Percentiles rank a stretch among this genome's conserved stretches.
Conservation (phyloP, 1,140 invertebrate genomes). For the Heliconius congener region DNA sequence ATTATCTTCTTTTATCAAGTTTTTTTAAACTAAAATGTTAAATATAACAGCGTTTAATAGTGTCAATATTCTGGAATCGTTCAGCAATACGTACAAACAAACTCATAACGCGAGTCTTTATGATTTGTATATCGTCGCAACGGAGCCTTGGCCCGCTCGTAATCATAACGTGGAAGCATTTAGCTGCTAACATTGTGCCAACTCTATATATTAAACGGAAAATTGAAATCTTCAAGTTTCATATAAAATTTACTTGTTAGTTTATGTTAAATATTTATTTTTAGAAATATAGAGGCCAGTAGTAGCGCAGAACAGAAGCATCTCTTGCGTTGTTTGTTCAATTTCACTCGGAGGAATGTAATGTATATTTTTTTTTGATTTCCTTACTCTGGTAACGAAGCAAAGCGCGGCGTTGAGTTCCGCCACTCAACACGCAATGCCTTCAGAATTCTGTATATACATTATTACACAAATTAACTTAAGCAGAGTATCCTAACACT, state of each 20-base stretch:
- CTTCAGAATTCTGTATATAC: too few species aligned
- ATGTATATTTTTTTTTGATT: too few species aligned
- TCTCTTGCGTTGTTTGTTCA: too few species aligned
- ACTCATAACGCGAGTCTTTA: slow-evolving; percentile 39
- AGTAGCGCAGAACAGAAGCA: too few species aligned
- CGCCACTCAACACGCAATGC: too few species aligned
- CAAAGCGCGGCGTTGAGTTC: too few species aligned
- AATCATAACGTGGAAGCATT: slow-evolving; percentile 42
- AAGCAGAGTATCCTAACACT: too few species aligned
- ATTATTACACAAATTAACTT: too few species aligned
- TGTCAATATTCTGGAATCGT: not conserved
- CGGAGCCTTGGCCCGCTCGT: slow-evolving; percentile 35
- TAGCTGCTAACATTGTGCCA: slow-evolving; percentile 19
- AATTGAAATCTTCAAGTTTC: not conserved
- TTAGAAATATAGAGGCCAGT: not conserved
- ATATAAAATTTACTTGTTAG: too few species aligned
- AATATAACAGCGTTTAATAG: not conserved
- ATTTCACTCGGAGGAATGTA: too few species aligned
- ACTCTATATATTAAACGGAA: slow-evolving; percentile 14
- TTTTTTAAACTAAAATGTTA: not conserved
- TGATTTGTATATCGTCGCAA: slow-evolving; percentile 39
- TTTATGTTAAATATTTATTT: not conserved
- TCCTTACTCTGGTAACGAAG: too few species aligned
- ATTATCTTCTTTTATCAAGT: not conserved
- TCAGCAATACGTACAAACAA: slow-evolving; percentile 17